Base-by-base conservation (phyloP, 2,797 vertebrate genomes). In the Neosilurus hyrtlii region DNA sequence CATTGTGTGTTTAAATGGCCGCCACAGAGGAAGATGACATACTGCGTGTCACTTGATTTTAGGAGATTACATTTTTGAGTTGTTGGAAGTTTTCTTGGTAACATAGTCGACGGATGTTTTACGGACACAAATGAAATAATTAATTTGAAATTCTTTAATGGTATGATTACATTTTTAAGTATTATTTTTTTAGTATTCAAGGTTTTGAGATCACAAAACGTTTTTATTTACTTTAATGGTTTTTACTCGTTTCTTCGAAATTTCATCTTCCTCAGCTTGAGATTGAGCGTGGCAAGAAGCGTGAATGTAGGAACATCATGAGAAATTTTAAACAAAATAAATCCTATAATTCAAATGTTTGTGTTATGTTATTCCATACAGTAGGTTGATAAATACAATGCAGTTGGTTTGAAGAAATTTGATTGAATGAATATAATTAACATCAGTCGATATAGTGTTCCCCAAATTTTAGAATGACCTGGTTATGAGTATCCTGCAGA, bases 21-120 rank as follows among this genome's bases (percentile, higher is more conserved):
- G 24, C 74, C 70, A 76, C 26, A 68, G 68, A 80, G 72, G 62
- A 61, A 73, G 79, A 79, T 79, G 57, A 67, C 15, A 57, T 81
- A 78, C 30, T 30, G 65, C 12, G 18, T 72, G 54, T 86, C 82
- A 81, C 51, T 62, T 84, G 82, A 43, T 56, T 24, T 68, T 75
- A 63, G 77, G 20, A 77, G 20, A 71, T 80, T 72, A 54, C 43
- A 63, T 30, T 80, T 52, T 78, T 86, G 22, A 71, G 77, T 62
- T n/a, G 22, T 10, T 10, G 59, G 63, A 35, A 43, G 68, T 80
- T 71, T 2, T 70, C n/a, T 57, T 82, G 51, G 76, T 67, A 61
- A 85, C 43, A 43, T 26, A 61, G 26, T 22, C n/a, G 59, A 24
- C 59, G 43, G 9, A 77, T 12, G 10, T 43, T 75, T 79, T 71